Base-by-base conservation (phyloP, 2,797 vertebrate genomes). In the Tarsius wallacei region DNA sequence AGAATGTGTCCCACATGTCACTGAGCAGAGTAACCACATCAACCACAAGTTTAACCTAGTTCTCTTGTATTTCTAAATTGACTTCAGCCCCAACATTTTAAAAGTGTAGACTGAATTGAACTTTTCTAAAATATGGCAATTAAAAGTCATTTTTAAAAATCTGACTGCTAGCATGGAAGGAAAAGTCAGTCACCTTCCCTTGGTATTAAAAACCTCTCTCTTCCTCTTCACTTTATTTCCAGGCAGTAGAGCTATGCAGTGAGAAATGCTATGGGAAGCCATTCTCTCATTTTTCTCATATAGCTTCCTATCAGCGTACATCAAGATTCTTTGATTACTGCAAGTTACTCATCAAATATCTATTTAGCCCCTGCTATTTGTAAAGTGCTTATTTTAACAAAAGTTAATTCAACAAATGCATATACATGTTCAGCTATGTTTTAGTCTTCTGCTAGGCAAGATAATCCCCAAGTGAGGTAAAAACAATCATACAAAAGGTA, bases 41-140 rank as follows among this genome's bases (percentile, higher is more conserved):
- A 88, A 93, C 97, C 93, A 94, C 85, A 96, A 91, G 59, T 96
- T 94, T 96, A 96, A 95, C 87, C 80, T 86, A 63, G 26, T 63
- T 89, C 26, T 90, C 95, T 95, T 93, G 73, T 96, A 96, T 66
- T 96, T 97, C 96, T 97, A 95, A 97, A 97, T 96, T 97, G 95
- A 94, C 87, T 94, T 93, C 28, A 91, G 63, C 42, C 86, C 31
- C 24, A 55, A 94, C 90, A 12, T 84, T 95, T 96, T 95, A 57
- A 89, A 90, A 95, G 61, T 91, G 51, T 95, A 97, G 28, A 97
- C 74, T 82, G 63, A 96, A 96, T 68, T 95, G 57, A 96, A 89
- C 87, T 77, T 96, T 80, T 93, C 59, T 87, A 93, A 96, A 96
- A 96, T 96, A 93, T 61, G 96, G 26, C 64, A 96, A 90, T 97